These are phyloP conservation scores for Agrilus mali DNA, from an alignment of 2,888 invertebrate genomes.

Conservation along the genomic window DNA sequence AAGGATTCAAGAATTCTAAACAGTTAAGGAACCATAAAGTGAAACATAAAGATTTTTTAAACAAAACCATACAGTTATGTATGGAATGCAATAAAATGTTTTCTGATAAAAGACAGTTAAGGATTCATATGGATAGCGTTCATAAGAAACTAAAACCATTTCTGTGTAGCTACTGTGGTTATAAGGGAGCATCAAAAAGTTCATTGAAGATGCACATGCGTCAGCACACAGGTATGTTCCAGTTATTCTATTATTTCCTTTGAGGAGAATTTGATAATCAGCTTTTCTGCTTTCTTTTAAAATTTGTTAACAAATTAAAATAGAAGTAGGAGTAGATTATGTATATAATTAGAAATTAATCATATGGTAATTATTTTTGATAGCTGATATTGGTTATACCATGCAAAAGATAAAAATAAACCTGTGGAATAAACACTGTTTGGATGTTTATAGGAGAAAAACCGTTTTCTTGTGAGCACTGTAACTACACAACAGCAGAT, in stretches of 20 bases:
- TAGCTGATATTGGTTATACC: no score
- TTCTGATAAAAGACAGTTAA: constrained; percentile 39
- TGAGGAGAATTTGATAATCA: not conserved
- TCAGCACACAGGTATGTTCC: constrained; percentile 50
- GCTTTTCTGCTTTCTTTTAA: not conserved
- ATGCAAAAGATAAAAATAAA: not conserved
- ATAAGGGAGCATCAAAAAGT: constrained; percentile 50
- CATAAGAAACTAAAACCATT: constrained; percentile 56
- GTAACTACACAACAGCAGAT: constrained; percentile 61
- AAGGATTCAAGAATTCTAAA: constrained; percentile 66
- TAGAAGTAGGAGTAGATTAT: no score
- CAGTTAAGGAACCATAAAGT: constrained; percentile 67
- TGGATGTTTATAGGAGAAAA: constrained; percentile 47
- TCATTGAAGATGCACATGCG: constrained; percentile 55
- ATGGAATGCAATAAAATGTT: constrained; percentile 47
- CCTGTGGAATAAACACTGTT: not conserved
- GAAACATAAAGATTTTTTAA: constrained; percentile 39
- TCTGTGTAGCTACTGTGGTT: constrained; percentile 54
- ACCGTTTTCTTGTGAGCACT: constrained; percentile 63
- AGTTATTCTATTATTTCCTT: not conserved
- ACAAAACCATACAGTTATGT: constrained; percentile 32
- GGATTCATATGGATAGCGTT: constrained; percentile 45
- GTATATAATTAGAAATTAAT: no score
- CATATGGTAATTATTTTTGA: no score
- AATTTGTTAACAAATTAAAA: no score